Conservation (phyloP, 2,888 invertebrate genomes). For the Cristatella mucedo region DNA sequence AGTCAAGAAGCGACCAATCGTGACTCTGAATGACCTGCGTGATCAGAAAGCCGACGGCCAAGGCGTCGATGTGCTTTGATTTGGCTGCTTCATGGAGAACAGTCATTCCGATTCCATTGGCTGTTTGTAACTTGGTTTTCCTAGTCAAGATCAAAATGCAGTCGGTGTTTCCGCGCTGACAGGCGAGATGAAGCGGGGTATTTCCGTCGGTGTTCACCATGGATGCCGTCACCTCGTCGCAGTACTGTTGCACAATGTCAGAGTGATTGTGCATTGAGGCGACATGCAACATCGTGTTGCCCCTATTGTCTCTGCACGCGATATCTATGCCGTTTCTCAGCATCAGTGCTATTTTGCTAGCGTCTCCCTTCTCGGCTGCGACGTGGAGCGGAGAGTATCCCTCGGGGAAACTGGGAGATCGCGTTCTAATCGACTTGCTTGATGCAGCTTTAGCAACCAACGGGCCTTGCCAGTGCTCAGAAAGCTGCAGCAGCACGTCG, state of each 20-base stretch:
- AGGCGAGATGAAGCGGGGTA: slow-evolving; percentile 31
- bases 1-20: slow-evolving; percentile 30
- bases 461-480: no score
- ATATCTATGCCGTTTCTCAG: no score
- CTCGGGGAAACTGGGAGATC: no score
- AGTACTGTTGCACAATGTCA: slow-evolving; percentile 19
- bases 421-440: no score
- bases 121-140: background rate
- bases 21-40: slow-evolving; percentile 13
- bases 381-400: no score
- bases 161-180: slow-evolving; percentile 21
- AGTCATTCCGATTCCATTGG: background rate
- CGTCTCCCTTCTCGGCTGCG: no score
- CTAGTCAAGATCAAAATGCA: slow-evolving; percentile 14
- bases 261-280: slow-evolving; percentile 24
- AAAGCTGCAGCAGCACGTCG: no score
- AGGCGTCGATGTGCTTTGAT: background rate
- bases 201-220: background rate
- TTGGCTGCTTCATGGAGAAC: slow-evolving; percentile 1
- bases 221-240: slow-evolving; percentile 14
- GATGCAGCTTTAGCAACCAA: no score
- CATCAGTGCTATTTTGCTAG: no score
- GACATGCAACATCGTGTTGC: slow-evolving; percentile 28
- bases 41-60: background rate
- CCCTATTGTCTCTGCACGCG: no score